phyloP scores from a whole-genome alignment of 1,140 invertebrate genomes.

The Bombus superbus region DNA sequence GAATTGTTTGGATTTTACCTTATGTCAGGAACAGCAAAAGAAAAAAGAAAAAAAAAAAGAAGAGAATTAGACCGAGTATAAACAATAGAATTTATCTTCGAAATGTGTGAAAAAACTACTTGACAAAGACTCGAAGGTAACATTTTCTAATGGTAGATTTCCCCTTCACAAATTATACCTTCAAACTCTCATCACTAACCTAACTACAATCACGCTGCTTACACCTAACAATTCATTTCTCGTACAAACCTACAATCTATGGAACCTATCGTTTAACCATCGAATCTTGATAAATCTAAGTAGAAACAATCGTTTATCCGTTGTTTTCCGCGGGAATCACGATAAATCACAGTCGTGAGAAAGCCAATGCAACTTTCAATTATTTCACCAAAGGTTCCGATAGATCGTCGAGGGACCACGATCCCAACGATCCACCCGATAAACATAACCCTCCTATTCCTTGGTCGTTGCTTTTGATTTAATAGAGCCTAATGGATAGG shows the following conservation, averaged over 20 bases:
- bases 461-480: constrained; percentile 67
- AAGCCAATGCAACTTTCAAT: background rate
- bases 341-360: constrained; percentile 1
- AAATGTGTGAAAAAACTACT: no score
- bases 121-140: no score
- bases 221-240: background rate
- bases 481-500: constrained; percentile 75
- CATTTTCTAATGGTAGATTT: background rate
- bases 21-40: no score
- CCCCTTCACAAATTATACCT: background rate
- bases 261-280: background rate
- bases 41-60: no score
- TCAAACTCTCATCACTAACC: background rate
- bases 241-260: background rate
- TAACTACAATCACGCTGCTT: background rate
- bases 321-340: background rate
- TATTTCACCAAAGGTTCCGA: background rate
- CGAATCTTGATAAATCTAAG: background rate
- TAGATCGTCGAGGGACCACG: background rate
- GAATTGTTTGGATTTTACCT: no score
- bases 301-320: background rate
- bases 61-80: no score
- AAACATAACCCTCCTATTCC: constrained; percentile 49
- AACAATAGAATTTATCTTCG: no score
- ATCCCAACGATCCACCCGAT: constrained; percentile 29